Conservation (phyloP, 2,113 vertebrate genomes). For the Myxocyprinus asiaticus region DNA sequence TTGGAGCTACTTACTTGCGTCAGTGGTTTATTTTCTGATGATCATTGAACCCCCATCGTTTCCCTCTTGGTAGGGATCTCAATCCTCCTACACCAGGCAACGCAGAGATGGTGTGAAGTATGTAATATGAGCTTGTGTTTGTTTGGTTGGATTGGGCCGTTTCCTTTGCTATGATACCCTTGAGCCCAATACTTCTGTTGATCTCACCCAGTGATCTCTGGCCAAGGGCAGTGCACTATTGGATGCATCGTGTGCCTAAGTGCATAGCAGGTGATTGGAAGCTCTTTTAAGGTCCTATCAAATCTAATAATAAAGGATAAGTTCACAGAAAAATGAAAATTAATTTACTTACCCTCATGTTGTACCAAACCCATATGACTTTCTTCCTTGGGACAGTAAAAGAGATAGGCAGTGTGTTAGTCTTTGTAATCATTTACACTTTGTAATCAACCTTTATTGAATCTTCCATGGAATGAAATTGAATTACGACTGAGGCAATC, state of each 20-base stretch:
- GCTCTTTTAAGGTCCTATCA: too few relatives aligned
- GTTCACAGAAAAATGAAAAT: too few relatives aligned
- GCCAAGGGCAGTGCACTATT: conserved; percentile 37
- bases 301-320: too few relatives aligned
- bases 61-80: conserved; percentile 11
- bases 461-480: too few relatives aligned
- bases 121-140: conserved; percentile 38
- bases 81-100: conserved; percentile 4
- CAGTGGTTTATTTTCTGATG: conserved; percentile 48
- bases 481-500: too few relatives aligned
- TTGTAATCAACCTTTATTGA: too few relatives aligned
- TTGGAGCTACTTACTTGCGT: conserved; percentile 27
- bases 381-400: too few relatives aligned
- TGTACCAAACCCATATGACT: too few relatives aligned
- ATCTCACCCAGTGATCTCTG: conserved; percentile 27
- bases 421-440: too few relatives aligned
- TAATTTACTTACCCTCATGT: too few relatives aligned
- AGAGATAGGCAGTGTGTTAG: too few relatives aligned
- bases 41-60: conserved; percentile 24
- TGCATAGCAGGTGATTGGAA: conserved; percentile 6
- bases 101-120: conserved; percentile 17
- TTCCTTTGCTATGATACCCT: conserved; percentile 40
- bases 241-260: conserved; percentile 18
- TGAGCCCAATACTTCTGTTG: conserved; percentile 23
- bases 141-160: conserved; percentile 38